These are phyloP conservation scores for Mesoclemmys tuberculata DNA, from an alignment of 2,113 vertebrate species.

Conservation along the genomic window DNA sequence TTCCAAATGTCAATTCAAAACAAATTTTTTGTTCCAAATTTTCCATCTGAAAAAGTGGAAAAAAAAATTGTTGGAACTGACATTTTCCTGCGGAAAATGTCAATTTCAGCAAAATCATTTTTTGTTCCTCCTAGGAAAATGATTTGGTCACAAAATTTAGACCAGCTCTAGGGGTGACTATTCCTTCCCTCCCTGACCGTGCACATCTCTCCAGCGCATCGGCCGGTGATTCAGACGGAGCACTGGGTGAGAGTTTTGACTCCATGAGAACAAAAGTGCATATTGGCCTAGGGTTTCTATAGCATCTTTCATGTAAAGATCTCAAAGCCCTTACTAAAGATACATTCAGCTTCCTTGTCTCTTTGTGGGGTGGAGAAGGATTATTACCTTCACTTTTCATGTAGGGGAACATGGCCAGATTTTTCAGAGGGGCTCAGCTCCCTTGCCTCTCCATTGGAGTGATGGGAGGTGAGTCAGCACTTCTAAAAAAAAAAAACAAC, in stretches of 20 bases:
- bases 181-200: not conserved
- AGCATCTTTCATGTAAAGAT: not conserved
- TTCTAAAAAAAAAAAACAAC: not conserved
- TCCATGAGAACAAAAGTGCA: not conserved
- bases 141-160: not conserved
- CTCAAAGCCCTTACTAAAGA: not conserved
- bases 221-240: not conserved
- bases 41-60: slow-evolving; percentile 28
- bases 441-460: too few relatives aligned
- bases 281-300: not conserved
- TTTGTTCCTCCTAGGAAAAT: not conserved
- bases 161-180: fast-evolving
- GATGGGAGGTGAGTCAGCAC: not conserved
- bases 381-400: not conserved
- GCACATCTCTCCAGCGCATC: not conserved
- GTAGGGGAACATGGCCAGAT: not conserved
- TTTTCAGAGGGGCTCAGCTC: not conserved
- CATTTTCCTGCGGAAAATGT: slow-evolving; percentile 2
- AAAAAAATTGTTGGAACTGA: not conserved
- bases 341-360: not conserved
- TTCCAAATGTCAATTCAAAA: not conserved
- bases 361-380: not conserved
- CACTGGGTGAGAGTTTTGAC: not conserved
- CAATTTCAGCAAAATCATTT: slow-evolving; percentile 9
- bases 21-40: not conserved